Evolutionary conservation across 2,888 invertebrate genomes (phyloP).

Genomic region (Pachymerium ferrugineum): DNA sequence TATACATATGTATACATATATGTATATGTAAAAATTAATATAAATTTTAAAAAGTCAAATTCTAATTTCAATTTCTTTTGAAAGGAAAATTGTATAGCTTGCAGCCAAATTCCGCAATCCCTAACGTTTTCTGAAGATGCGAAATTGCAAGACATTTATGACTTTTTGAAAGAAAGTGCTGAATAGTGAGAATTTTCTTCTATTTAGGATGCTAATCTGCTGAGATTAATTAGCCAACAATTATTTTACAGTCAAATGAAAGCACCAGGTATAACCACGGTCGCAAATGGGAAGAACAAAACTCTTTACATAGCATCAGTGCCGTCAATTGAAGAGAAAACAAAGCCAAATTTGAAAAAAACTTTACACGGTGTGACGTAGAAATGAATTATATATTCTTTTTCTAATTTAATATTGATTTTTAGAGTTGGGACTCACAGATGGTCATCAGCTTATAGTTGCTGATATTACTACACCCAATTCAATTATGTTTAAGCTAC

Average conservation of each 20-base stretch:
- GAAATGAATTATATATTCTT: background rate
- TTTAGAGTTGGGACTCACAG: conserved; percentile 71
- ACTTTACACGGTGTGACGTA: conserved; percentile 57
- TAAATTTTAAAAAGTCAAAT: too few relatives aligned
- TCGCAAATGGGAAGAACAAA: conserved; percentile 74
- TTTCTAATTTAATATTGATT: conserved; percentile 34
- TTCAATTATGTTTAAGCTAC: conserved; percentile 64
- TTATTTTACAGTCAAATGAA: conserved; percentile 65
- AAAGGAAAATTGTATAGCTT: conserved; percentile 73
- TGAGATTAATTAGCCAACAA: conserved; percentile 12
- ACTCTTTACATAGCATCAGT: conserved; percentile 91
- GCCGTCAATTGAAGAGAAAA: conserved; percentile 82
- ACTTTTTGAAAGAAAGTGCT: conserved; percentile 67
- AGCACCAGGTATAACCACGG: conserved; percentile 74
- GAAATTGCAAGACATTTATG: conserved; percentile 70
- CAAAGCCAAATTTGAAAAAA: conserved; percentile 80
- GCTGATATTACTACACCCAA: conserved; percentile 87
- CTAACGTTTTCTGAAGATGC: conserved; percentile 51
- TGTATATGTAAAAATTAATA: too few relatives aligned
- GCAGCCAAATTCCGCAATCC: conserved; percentile 57
- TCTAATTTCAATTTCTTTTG: background rate
- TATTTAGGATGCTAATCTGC: conserved; percentile 1
- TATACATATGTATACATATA: too few relatives aligned
- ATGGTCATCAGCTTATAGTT: conserved; percentile 81
- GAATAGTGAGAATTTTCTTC: conserved; percentile 54